Conservation (phyloP, 2,797 vertebrate species). For the Carduelis carduelis region DNA sequence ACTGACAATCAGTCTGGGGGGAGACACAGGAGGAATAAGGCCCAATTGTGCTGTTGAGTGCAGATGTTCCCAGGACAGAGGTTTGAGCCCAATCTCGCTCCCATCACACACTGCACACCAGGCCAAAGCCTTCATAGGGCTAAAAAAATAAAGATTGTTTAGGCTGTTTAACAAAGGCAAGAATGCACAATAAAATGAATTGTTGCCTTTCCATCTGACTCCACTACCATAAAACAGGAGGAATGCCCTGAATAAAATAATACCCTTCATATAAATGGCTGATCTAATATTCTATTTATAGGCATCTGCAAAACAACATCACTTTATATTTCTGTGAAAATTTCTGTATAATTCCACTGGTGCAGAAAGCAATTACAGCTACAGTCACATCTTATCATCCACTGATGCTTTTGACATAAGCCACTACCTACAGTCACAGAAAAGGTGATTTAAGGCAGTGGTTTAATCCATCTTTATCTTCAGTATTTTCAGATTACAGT, state of each 20-base stretch:
- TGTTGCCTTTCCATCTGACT: neutral
- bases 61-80: neutral
- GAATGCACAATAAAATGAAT: conserved; percentile 21
- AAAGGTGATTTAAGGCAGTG: conserved; percentile 2
- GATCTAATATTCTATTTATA: conserved; percentile 53
- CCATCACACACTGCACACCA: neutral
- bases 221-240: conserved; percentile 23
- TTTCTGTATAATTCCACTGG: neutral
- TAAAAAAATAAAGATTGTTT: neutral
- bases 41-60: neutral
- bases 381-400: neutral
- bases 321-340: conserved; percentile 28
- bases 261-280: conserved; percentile 19
- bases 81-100: neutral
- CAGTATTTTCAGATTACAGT: neutral
- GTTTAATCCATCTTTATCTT: conserved; percentile 10
- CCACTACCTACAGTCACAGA: neutral
- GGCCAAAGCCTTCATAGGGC: neutral
- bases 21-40: neutral
- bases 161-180: neutral
- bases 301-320: conserved; percentile 19
- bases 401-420: neutral
- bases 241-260: conserved; percentile 36
- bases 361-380: conserved; percentile 18
- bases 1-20: neutral